These are phyloP conservation scores for Triplophysa tibetana DNA, from an alignment of 2,113 vertebrate species.

Conservation along the genomic window DNA sequence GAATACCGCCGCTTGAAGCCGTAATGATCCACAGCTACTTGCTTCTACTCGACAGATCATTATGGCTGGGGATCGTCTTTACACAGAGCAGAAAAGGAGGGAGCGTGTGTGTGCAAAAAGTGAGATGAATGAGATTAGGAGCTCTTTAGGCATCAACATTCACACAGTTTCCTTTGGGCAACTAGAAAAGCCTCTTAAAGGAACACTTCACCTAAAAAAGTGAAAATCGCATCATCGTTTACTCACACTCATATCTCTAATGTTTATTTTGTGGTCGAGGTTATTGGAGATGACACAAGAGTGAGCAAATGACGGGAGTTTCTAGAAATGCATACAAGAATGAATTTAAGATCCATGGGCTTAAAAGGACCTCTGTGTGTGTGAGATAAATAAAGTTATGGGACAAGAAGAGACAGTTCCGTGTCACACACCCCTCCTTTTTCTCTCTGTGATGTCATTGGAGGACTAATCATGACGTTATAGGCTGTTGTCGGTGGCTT, in stretches of 20 bases:
- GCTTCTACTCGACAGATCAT: slow-evolving; percentile 42
- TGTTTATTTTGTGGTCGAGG: too few relatives aligned
- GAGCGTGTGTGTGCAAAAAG: background rate
- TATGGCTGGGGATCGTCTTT: slow-evolving; percentile 27
- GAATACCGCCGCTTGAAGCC: slow-evolving; percentile 64
- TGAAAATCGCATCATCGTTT: background rate
- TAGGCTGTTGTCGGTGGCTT: slow-evolving; percentile 50
- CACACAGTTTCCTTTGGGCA: background rate
- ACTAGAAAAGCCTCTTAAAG: background rate
- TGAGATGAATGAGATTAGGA: background rate
- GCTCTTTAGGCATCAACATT: slow-evolving; percentile 18
- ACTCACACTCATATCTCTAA: background rate
- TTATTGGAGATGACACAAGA: too few relatives aligned
- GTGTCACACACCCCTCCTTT: slow-evolving; percentile 17
- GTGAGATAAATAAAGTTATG: background rate
- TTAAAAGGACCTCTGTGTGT: background rate
- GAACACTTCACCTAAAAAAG: background rate
- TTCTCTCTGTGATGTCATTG: slow-evolving; percentile 24
- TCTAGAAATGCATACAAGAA: too few relatives aligned
- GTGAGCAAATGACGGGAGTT: too few relatives aligned
- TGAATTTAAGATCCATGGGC: background rate
- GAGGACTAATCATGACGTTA: slow-evolving; percentile 41
- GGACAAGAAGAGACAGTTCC: background rate
- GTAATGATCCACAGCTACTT: slow-evolving; percentile 72
- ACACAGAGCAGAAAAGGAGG: slow-evolving; percentile 24